These are phyloP conservation scores for Halictus quadricinctus DNA, from an alignment of 2,888 invertebrate genomes.

Conservation along the genomic window DNA sequence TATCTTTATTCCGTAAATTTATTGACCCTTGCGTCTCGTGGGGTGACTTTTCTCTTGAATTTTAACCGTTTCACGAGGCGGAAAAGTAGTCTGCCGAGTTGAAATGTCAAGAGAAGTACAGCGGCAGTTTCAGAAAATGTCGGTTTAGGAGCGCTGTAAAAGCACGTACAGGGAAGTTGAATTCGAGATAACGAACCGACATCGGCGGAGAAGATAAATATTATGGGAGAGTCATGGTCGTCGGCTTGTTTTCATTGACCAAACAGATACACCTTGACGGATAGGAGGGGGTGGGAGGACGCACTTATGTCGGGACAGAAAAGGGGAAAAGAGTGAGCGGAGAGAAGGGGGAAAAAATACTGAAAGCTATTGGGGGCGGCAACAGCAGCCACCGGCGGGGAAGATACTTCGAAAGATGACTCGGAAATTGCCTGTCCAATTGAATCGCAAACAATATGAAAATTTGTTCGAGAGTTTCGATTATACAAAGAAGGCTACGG, in stretches of 20 bases:
- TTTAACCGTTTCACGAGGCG: neutral
- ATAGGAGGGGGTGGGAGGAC: neutral
- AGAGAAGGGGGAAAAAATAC: slow-evolving; percentile 33
- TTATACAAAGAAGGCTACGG: slow-evolving; percentile 79
- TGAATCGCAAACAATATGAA: slow-evolving; percentile 82
- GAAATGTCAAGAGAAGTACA: slow-evolving; percentile 29
- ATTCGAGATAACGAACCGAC: slow-evolving; percentile 62
- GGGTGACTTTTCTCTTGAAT: neutral
- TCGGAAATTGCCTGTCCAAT: slow-evolving; percentile 81
- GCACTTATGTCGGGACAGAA: slow-evolving; percentile 56
- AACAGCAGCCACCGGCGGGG: slow-evolving; percentile 39
- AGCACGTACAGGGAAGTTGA: slow-evolving; percentile 38
- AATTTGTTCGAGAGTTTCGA: slow-evolving; percentile 82
- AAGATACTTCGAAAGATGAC: slow-evolving; percentile 79
- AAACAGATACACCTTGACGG: slow-evolving; percentile 44
- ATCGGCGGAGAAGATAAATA: slow-evolving; percentile 68
- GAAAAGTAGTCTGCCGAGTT: neutral
- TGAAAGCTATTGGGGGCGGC: slow-evolving; percentile 29
- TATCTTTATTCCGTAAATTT: slow-evolving; percentile 9
- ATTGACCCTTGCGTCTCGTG: neutral
- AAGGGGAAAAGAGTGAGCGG: slow-evolving; percentile 37
- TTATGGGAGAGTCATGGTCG: slow-evolving; percentile 43
- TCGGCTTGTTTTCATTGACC: slow-evolving; percentile 60
- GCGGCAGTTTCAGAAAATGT: slow-evolving; percentile 27
- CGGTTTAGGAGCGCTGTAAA: slow-evolving; percentile 1